Base-by-base conservation (phyloP, 2,888 invertebrate species). In the Euzophera pinguis region DNA sequence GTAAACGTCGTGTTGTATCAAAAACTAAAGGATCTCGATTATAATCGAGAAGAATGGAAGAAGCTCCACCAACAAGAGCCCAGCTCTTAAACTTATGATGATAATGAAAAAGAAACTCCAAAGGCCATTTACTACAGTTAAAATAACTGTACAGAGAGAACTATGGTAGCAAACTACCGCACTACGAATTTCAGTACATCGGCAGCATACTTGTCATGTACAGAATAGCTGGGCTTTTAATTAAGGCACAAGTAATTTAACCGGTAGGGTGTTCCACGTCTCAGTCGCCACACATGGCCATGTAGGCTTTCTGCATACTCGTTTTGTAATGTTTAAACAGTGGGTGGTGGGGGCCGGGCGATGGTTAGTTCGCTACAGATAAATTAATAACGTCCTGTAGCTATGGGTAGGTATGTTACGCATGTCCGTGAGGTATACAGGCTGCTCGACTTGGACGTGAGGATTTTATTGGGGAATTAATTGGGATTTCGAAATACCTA, bases 311-410 rank as follows among this genome's bases (percentile, higher is more conserved):
- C 82, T 85, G 89, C 88, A 88, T 86, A 87, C 88, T 86, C 88
- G 84, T 87, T 90, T 87, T 78, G 89, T 82, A 84, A 84, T 87
- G 87, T 88, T 89, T 87, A 86, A 89, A 86, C 85, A 82, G 77
- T 61, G 64, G 63, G 63, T 57, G 73, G 71, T 69, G 66, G 70
- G 67, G 59, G 73, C 69, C 64, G 74, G 76, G 81, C 75, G 75
- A 78, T 80, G 87, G 86, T 89, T 88, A 90, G 89, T 89, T 89
- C 75, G 76, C 82, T 83, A 84, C 84, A 87, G 85, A 88, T 90
- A 90, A 88, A 90, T 90, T 89, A 90, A 89, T 89, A 90, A 89
- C 81, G 75, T 79, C 76, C 75, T 58, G 67, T 75, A 74, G 71
- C 67, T 81, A 75, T 75, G 69, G 69, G 67, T 84, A 80, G 73